Evolutionary conservation across 2,797 vertebrate species (phyloP).

Genomic region (Notolabrus celidotus): DNA sequence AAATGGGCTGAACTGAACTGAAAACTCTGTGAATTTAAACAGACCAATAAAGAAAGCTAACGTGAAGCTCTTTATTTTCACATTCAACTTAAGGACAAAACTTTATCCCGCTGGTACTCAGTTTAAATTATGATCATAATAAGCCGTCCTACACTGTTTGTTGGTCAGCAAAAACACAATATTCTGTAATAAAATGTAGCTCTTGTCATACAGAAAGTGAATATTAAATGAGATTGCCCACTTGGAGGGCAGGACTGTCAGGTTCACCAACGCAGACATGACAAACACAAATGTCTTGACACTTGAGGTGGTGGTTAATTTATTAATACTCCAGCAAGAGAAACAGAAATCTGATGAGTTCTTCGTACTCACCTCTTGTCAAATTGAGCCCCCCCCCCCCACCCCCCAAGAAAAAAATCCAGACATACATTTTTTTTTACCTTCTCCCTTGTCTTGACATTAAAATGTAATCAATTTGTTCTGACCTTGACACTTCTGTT

Average conservation of each 20-base stretch:
- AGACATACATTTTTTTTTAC: slow-evolving; percentile 37
- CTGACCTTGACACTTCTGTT: slow-evolving; percentile 74
- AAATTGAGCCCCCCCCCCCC: slow-evolving; percentile 4
- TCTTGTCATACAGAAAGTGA: slow-evolving; percentile 21
- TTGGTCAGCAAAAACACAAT: no score
- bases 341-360: slow-evolving; percentile 50
- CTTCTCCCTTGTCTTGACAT: slow-evolving; percentile 54
- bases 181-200: no score
- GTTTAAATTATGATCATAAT: no score
- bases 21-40: no score
- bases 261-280: slow-evolving; percentile 32
- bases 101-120: no score
- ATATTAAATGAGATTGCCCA: slow-evolving; percentile 32
- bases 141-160: no score
- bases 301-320: slow-evolving; percentile 51
- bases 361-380: slow-evolving; percentile 14
- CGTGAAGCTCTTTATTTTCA: neutral
- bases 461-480: slow-evolving; percentile 76
- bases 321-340: slow-evolving; percentile 39
- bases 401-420: slow-evolving; percentile 14
- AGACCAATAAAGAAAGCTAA: no score
- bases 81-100: no score
- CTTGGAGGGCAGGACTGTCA: slow-evolving; percentile 44
- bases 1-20: no score
- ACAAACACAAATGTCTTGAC: slow-evolving; percentile 46